A percentile compares a stretch with the other conserved stretches of the same genome.
phyloP scores from a whole-genome alignment of 1,140 invertebrate species.

The Drosophila sulfurigaster region DNA sequence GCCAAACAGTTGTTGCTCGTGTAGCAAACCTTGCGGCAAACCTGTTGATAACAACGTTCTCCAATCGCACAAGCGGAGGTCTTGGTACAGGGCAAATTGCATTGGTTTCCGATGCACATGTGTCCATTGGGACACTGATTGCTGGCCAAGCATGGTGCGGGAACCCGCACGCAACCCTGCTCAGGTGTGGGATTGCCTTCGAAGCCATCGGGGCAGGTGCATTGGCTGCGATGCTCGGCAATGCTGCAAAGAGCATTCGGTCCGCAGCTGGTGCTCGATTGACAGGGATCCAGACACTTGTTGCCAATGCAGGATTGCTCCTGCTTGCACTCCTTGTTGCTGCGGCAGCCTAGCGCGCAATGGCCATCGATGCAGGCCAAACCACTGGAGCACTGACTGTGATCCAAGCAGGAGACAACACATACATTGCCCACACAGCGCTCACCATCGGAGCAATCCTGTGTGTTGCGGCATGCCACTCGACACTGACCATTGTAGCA shows the following conservation, averaged over 20 bases:
- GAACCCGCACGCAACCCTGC: constrained; percentile 93
- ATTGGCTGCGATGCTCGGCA: constrained; percentile 89
- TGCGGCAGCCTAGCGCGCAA: constrained; percentile 93
- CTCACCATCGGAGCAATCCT: constrained; percentile 93
- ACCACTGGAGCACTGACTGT: constrained; percentile 91
- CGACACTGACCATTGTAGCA: constrained; percentile 94
- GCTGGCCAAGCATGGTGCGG: constrained; percentile 87
- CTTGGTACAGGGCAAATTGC: constrained; percentile 90
- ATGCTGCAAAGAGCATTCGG: constrained; percentile 93
- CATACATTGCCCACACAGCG: constrained; percentile 92
- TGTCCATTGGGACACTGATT: constrained; percentile 90
- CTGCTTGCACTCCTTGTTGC: constrained; percentile 91
- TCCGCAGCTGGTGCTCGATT: constrained; percentile 91
- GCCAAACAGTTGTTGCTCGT: constrained; percentile 94
- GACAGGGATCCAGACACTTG: constrained; percentile 93
- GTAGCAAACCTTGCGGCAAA: constrained; percentile 94
- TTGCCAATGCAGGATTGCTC: constrained; percentile 93
- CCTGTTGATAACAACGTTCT: constrained; percentile 91
- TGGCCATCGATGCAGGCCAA: constrained; percentile 93
- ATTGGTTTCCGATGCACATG: constrained; percentile 90
- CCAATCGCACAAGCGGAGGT: constrained; percentile 91
- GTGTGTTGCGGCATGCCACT: constrained; percentile 91
- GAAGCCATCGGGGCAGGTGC: constrained; percentile 93
- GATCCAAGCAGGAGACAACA: constrained; percentile 90
- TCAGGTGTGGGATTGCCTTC: constrained; percentile 94